phyloP scores from a whole-genome alignment of 2,113 vertebrate species.

The Ceyx melanurus region DNA sequence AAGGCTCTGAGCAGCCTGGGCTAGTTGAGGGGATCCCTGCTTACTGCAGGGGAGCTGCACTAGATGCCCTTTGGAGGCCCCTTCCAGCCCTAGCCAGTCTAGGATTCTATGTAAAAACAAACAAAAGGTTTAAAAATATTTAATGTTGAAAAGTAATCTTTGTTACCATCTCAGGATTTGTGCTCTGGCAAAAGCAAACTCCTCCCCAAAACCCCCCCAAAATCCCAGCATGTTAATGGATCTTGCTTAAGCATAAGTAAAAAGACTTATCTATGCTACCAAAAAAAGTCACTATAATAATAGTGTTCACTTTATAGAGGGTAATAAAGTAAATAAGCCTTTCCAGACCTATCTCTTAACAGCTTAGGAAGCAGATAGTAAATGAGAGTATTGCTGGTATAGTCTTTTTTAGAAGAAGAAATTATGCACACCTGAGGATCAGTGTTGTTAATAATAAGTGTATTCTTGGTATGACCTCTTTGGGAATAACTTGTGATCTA shows the following conservation, averaged over 20 bases:
- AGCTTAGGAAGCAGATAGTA: background rate
- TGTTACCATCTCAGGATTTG: background rate
- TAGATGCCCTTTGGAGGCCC: too few species aligned
- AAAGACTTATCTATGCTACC: fast-evolving
- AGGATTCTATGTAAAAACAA: background rate
- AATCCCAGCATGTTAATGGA: fast-evolving
- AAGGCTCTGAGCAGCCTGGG: too few species aligned
- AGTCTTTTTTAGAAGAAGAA: background rate
- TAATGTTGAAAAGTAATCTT: background rate
- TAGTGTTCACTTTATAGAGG: background rate
- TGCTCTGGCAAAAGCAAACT: too few species aligned
- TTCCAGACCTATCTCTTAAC: background rate
- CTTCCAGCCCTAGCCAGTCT: too few species aligned
- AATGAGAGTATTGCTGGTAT: background rate
- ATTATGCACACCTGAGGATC: fast-evolving
- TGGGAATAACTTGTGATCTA: background rate
- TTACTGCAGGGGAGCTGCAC: too few species aligned
- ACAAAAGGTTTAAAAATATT: background rate
- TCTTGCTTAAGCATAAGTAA: background rate
- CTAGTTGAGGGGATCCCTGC: too few species aligned
- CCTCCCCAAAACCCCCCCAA: background rate
- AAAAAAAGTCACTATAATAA: background rate
- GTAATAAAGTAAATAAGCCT: background rate
- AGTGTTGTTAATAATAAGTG: background rate
- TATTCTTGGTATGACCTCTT: background rate